Conservation (phyloP, 2,797 vertebrate species). For the Chaetodon trifasciatus region DNA sequence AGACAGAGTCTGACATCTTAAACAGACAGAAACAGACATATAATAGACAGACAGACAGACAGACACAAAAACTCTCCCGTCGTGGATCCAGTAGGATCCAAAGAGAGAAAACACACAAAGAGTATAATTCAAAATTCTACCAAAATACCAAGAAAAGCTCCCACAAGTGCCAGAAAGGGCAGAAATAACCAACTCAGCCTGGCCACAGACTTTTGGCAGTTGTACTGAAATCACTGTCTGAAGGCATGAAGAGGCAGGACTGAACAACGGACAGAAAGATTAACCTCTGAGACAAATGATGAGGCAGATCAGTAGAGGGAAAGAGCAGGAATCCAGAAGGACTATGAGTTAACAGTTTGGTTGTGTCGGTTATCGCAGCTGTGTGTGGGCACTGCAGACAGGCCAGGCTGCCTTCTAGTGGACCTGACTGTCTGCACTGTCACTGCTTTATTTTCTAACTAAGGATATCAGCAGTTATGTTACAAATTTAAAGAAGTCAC, state of each 20-base stretch:
- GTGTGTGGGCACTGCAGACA: neutral
- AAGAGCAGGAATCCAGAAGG: neutral
- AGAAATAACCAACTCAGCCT: too few relatives aligned
- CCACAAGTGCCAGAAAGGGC: neutral
- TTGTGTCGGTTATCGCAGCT: too few relatives aligned
- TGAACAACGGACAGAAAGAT: neutral
- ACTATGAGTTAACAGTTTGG: neutral
- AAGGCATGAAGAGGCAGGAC: neutral
- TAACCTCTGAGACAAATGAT: neutral
- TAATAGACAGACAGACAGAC: neutral
- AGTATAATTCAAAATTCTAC: too few relatives aligned
- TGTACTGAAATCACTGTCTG: neutral
- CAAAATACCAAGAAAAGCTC: neutral
- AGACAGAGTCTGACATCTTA: neutral
- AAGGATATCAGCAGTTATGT: neutral
- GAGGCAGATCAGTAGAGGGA: neutral
- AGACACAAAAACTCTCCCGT: neutral
- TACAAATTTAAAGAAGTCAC: neutral
- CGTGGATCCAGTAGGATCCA: neutral
- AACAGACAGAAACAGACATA: constrained; percentile 1
- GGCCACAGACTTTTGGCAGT: neutral
- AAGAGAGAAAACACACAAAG: neutral
- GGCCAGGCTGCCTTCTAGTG: too few relatives aligned
- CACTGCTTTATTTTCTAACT: neutral
- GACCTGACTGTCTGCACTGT: neutral